These are phyloP conservation scores for Lapara coniferarum DNA, from an alignment of 2,888 invertebrate genomes.

Conservation along the genomic window DNA sequence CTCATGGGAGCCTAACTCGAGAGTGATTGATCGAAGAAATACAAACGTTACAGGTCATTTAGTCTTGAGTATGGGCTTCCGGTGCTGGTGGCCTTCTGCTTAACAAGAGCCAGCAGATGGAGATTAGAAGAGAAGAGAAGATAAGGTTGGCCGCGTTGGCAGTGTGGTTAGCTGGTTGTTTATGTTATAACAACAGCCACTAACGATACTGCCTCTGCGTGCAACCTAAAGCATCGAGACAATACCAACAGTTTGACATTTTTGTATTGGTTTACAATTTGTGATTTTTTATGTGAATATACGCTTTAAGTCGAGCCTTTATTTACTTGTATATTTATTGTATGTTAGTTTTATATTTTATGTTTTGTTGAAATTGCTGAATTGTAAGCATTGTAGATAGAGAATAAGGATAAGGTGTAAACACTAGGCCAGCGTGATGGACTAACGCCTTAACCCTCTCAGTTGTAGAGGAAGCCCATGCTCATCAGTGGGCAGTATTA, in stretches of 20 bases:
- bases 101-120: not conserved
- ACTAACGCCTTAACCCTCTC: too few species aligned
- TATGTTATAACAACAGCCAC: slow-evolving; percentile 91
- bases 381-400: too few species aligned
- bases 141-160: slow-evolving; percentile 90
- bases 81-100: slow-evolving; percentile 21
- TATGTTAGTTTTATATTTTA: not conserved
- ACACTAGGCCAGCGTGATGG: too few species aligned
- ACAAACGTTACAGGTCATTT: slow-evolving; percentile 30
- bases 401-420: too few species aligned
- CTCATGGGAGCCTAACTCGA: slow-evolving; percentile 33
- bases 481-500: too few species aligned
- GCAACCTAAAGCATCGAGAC: slow-evolving; percentile 66
- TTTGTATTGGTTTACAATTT: not conserved
- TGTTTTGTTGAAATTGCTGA: too few species aligned
- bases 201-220: slow-evolving; percentile 96
- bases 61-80: slow-evolving; percentile 35
- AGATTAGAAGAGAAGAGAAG: slow-evolving; percentile 30
- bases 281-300: not conserved
- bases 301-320: not conserved
- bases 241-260: slow-evolving; percentile 1
- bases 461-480: too few species aligned
- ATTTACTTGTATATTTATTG: not conserved
- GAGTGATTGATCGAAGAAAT: slow-evolving; percentile 30
- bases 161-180: slow-evolving; percentile 99